Evolutionary conservation across 1,140 invertebrate species (phyloP).

Genomic region (Platyscapa corneri): DNA sequence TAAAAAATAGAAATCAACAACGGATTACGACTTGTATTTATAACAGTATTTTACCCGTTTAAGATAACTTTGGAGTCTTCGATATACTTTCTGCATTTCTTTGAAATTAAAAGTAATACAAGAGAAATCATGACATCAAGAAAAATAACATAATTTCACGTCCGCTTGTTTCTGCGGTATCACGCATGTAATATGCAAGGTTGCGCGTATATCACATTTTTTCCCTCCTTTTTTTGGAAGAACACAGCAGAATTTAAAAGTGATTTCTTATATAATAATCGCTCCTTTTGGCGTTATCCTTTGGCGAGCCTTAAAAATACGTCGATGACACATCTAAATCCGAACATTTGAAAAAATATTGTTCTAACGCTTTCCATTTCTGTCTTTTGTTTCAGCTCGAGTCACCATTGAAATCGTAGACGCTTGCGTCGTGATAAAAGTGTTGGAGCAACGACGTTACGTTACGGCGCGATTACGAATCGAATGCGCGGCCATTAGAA

Average conservation of each 20-base stretch:
- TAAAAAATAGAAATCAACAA: not conserved
- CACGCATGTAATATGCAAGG: not conserved
- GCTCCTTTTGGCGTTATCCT: not conserved
- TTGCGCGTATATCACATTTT: not conserved
- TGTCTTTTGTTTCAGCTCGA: not conserved
- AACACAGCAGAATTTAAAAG: not conserved
- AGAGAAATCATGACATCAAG: conserved; percentile 5
- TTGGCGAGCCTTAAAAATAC: not conserved
- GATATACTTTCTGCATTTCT: conserved; percentile 1
- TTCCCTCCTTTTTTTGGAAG: not conserved
- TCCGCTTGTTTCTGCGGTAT: not conserved
- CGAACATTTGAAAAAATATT: not conserved
- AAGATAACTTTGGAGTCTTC: not conserved
- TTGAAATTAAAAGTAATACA: not conserved
- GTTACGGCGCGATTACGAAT: not conserved
- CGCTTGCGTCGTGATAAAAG: not conserved
- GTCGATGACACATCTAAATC: not conserved
- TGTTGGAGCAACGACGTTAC: not conserved
- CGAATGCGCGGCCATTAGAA: not conserved
- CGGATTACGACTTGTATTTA: not conserved
- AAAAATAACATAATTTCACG: conserved; percentile 16
- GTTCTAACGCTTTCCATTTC: not conserved
- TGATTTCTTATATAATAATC: not conserved
- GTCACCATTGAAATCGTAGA: not conserved
- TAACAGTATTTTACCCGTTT: not conserved